These are phyloP conservation scores for Agrilus biguttatus DNA, from an alignment of 2,888 invertebrate species.

Conservation along the genomic window DNA sequence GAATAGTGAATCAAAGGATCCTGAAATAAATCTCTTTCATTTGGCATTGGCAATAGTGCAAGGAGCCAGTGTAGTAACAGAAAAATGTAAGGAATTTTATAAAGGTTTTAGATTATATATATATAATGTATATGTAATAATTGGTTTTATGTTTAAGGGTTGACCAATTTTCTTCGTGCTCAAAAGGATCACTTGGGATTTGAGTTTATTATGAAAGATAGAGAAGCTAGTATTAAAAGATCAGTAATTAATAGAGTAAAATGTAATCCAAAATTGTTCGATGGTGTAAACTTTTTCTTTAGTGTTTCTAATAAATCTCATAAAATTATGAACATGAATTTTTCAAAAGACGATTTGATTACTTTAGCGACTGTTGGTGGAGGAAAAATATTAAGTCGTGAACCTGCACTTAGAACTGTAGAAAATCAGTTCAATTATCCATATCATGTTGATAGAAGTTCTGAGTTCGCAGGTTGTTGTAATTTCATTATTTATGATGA, in stretches of 20 bases:
- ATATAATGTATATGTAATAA: neutral
- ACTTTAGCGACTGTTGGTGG: constrained; percentile 17
- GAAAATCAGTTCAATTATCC: constrained; percentile 8
- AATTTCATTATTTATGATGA: constrained; percentile 21
- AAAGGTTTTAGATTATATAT: constrained; percentile 1
- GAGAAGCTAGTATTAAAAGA: constrained; percentile 3
- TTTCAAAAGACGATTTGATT: constrained; percentile 14
- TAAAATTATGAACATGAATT: constrained; percentile 11
- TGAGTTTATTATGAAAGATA: constrained; percentile 2
- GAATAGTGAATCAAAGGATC: constrained; percentile 7
- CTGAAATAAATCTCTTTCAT: constrained; percentile 10
- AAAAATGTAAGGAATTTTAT: constrained; percentile 12
- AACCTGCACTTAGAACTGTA: constrained; percentile 16
- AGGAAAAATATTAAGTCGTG: constrained; percentile 17
- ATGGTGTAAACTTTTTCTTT: constrained; percentile 21
- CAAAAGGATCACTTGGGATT: constrained; percentile 4
- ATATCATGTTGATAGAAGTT: constrained; percentile 7
- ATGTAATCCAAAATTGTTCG: constrained; percentile 21
- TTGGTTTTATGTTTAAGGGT: constrained; percentile 8
- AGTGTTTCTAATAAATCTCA: constrained; percentile 7
- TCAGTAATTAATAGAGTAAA: constrained; percentile 18
- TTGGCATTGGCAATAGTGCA: constrained; percentile 18
- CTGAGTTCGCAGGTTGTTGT: constrained; percentile 11
- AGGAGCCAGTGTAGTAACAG: constrained; percentile 17
- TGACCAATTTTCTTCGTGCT: constrained; percentile 12